A percentile compares a stretch with the other conserved stretches of the same genome.
Conservation (phyloP, 2,888 invertebrate genomes). For the Netelia inedita region DNA sequence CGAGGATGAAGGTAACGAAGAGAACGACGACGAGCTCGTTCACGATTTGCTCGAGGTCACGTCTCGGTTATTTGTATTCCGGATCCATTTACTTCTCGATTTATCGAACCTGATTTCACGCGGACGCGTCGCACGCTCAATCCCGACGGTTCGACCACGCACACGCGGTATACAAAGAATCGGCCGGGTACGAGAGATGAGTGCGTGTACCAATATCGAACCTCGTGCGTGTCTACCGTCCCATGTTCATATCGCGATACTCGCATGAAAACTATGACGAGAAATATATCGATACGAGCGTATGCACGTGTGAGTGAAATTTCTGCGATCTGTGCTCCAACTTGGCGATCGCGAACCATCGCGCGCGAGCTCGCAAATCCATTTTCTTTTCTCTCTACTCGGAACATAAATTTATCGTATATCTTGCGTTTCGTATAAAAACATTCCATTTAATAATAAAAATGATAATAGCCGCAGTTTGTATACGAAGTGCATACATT, state of each 20-base stretch:
- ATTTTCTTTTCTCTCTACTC: constrained; percentile 36
- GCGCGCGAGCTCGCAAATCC: constrained; percentile 17
- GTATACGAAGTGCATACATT: constrained; percentile 63
- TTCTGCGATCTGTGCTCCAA: constrained; percentile 16
- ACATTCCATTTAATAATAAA: constrained; percentile 58
- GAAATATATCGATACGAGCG: background rate
- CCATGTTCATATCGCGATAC: constrained; percentile 3
- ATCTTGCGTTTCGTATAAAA: background rate
- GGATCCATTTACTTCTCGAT: constrained; percentile 77
- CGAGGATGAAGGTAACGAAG: constrained; percentile 42
- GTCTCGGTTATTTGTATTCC: constrained; percentile 73
- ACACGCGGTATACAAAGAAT: constrained; percentile 27
- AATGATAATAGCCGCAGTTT: constrained; percentile 64
- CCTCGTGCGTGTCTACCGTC: background rate
- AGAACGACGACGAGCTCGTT: constrained; percentile 53
- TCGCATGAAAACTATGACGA: constrained; percentile 22
- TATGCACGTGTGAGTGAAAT: constrained; percentile 20
- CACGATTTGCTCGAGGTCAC: constrained; percentile 68
- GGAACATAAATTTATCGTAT: constrained; percentile 47
- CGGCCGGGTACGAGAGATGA: background rate
- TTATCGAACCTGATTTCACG: constrained; percentile 76
- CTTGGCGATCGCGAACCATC: constrained; percentile 28
- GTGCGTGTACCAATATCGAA: constrained; percentile 5
- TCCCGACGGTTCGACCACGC: constrained; percentile 61
- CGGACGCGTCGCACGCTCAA: constrained; percentile 65